Evolutionary conservation across 2,113 vertebrate genomes (phyloP), one percentile per base, ranked within the genome.

Genomic region (Nannospalax galili): DNA sequence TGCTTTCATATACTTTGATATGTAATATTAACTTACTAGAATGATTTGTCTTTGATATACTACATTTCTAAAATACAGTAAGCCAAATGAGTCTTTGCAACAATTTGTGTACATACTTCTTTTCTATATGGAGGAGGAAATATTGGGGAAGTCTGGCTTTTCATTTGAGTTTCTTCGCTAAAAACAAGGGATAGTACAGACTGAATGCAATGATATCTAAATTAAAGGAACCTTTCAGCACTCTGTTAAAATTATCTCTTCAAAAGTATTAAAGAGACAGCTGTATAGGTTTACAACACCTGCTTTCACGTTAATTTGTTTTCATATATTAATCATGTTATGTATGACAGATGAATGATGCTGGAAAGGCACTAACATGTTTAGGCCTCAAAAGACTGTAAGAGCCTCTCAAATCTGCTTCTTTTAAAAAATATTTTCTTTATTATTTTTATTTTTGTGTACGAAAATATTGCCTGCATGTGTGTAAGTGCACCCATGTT

Each of bases 1-100:
- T n/a, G 67, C 20, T 88, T 92, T 97, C 24, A 85, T 65, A 56
- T 85, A 81, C 56, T 93, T 58, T 90, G 60, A 92, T 90, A 17
- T 82, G 69, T 88, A 93, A 73, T 12, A 72, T 65, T 94, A 85
- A 32, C 5, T 95, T 93, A 70, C 35, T 87, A 82, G 42, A 95
- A 24, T 6, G 75, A 56, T 90, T 92, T 90, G 15, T 93, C 85
- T 93, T 90, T 92, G 84, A 90, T 69, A 91, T 62, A 37, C 48
- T 70, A 4, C 14, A 65, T 92, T 97, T 93, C 15, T n/a, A 84
- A 84, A 92, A 86, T 37, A 48, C 20, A 32, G 24, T 92, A 35
- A 93, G 40, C 37, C 28, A 95, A 82, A 86, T 74, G 52, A 94
- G 17, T 62, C n/a, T 84, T 93, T 77, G 45, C 35, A 85, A 93